Conservation (phyloP, 2,797 vertebrate species). For the Pseudomugil gertrudae region DNA sequence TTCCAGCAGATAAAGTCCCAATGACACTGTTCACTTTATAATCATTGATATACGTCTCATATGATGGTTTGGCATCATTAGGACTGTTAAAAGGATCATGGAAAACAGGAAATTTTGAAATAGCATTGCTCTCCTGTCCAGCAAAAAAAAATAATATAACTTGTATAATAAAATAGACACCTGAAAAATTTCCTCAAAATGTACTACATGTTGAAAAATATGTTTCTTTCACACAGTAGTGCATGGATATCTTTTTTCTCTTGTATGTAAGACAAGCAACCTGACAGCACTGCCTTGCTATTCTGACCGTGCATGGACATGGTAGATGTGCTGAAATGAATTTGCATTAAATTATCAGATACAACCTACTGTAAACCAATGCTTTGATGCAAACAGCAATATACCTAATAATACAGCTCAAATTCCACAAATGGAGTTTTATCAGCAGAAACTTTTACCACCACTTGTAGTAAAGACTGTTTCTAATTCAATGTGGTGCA, state of each 20-base stretch:
- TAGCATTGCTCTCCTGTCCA: too few species aligned
- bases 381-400: slow-evolving; percentile 6
- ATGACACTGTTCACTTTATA: slow-evolving; percentile 7
- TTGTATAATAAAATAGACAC: not conserved
- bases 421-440: slow-evolving; percentile 15
- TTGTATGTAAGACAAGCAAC: slow-evolving; percentile 22
- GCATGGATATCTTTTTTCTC: not conserved
- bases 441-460: slow-evolving; percentile 14
- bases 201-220: not conserved
- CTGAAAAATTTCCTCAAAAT: not conserved
- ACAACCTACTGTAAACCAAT: slow-evolving; percentile 48
- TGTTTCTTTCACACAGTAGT: not conserved
- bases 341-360: slow-evolving; percentile 60
- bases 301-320: too few species aligned
- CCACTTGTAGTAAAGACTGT: slow-evolving; percentile 13
- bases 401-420: slow-evolving; percentile 2
- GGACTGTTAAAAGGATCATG: too few species aligned
- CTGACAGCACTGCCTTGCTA: slow-evolving; percentile 12
- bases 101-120: too few species aligned
- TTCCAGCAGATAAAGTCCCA: slow-evolving; percentile 12
- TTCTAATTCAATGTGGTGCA: slow-evolving; percentile 51
- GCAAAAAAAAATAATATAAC: too few species aligned
- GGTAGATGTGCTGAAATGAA: too few species aligned
- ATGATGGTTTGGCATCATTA: too few species aligned
- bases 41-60: slow-evolving; percentile 13